These are phyloP conservation scores for Tolmerus cingulatus DNA, from an alignment of 2,888 invertebrate genomes.

Conservation along the genomic window DNA sequence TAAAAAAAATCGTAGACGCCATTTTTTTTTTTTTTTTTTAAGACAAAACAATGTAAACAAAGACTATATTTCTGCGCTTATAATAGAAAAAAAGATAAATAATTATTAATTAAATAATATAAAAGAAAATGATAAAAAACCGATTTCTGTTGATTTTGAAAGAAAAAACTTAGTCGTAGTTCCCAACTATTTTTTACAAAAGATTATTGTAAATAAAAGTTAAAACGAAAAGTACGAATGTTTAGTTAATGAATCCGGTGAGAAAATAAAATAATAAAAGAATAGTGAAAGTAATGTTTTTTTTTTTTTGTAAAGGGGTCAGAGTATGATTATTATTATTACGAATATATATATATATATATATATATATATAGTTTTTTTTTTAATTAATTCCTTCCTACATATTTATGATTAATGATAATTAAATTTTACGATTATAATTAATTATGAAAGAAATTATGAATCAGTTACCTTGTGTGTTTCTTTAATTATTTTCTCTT, in stretches of 20 bases:
- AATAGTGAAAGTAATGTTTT: too few species aligned
- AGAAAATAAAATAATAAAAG: too few species aligned
- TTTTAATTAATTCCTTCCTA: not conserved
- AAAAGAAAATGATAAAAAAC: not conserved
- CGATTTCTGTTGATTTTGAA: not conserved
- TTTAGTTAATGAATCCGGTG: too few species aligned
- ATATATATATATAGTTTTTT: too few species aligned
- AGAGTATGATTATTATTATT: not conserved
- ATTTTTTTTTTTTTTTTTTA: not conserved
- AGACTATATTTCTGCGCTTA: conserved; percentile 39
- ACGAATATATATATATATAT: too few species aligned
- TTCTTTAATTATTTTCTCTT: not conserved
- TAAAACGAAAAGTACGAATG: too few species aligned
- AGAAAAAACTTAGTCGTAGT: not conserved
- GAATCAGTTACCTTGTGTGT: not conserved
- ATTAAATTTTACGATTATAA: not conserved
- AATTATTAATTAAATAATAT: not conserved
- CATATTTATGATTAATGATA: not conserved
- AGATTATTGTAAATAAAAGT: not conserved
- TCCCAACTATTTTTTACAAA: not conserved
- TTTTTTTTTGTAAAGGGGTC: not conserved
- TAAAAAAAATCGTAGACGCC: conserved; percentile 10
- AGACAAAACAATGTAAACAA: not conserved
- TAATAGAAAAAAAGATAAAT: not conserved
- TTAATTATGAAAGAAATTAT: not conserved